Evolutionary conservation across 23 tunicate genomes (phyloP), one percentile per base, ranked within the genome.

Genomic region (Halocynthia roretzi): DNA sequence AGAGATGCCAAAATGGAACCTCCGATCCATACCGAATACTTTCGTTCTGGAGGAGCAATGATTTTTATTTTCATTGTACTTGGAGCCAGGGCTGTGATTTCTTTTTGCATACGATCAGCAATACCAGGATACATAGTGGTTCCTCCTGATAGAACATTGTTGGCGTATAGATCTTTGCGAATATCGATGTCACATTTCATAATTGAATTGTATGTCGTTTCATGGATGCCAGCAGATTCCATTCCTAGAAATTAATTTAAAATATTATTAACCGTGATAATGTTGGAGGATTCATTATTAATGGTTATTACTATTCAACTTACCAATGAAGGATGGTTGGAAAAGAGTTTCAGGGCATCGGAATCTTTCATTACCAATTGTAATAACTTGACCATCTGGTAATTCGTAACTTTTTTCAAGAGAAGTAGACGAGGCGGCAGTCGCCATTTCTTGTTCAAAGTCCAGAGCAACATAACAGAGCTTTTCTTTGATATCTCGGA

Each of bases 381-480:
- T 90, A 83, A 90, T 90, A 49, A 88, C 95, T 72, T 88, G 95
- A 11, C 95, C 95, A 56, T 88, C 95, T 21, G 95, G 95, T 73
- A 90, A 86, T 76, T 90, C 96, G 80, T 90, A 90, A 83, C 89
- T 84, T 67, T 90, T 90, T 70, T 90, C 97, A 10, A 91, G 84
- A 21, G 90, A 82, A 67, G 85, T 84, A 71, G 85, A 77, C 51
- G 97, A 91, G 18, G 97, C 97, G 19, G 97, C 97, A 20, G 97
- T 85, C n/a, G 97, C 97, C 97, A 91, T 91, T 79, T 91, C 97
- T 66, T 91, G 97, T 77, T 89, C 96, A 83, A 88, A 88, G 89
- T 83, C 93, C 19, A 92, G 61, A n/a, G n/a, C n/a, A n/a, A n/a
- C n/a, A n/a, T n/a, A n/a, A n/a, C n/a, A n/a, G n/a, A n/a, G n/a